Conservation (phyloP, 2,888 invertebrate genomes). For the Eupithecia tripunctaria region DNA sequence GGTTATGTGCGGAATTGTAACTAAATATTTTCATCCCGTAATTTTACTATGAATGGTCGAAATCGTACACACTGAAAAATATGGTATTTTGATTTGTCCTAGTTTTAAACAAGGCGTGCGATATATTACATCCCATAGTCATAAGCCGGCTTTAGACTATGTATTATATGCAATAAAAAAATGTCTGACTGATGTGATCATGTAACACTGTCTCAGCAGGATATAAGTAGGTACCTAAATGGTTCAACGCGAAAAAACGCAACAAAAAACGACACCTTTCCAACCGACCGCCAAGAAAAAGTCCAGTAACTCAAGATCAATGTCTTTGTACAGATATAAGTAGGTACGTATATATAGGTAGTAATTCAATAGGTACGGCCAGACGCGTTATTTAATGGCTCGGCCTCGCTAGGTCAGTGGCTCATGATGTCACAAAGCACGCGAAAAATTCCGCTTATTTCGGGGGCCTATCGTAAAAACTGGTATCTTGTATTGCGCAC, state of each 20-base stretch:
- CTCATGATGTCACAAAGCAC: constrained; percentile 74
- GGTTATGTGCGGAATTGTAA: too few relatives aligned
- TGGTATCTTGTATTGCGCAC: constrained; percentile 42
- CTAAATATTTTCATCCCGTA: too few relatives aligned
- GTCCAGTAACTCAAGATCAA: constrained; percentile 6
- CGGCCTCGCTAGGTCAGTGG: constrained; percentile 81
- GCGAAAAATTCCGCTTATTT: constrained; percentile 67
- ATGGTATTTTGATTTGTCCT: too few relatives aligned
- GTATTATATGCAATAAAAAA: not conserved
- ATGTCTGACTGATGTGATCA: constrained; percentile 18
- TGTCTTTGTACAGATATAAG: constrained; percentile 1
- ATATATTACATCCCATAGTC: too few relatives aligned
- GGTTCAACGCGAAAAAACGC: constrained; percentile 40
- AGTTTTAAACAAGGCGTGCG: too few relatives aligned
- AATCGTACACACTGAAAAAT: too few relatives aligned
- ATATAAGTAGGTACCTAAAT: constrained; percentile 19
- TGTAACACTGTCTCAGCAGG: constrained; percentile 20
- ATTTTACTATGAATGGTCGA: too few relatives aligned
- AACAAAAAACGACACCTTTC: constrained; percentile 34
- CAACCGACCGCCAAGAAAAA: constrained; percentile 7
- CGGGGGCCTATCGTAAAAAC: constrained; percentile 54
- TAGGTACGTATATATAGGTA: constrained; percentile 1
- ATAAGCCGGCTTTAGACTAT: not conserved
- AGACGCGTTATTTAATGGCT: constrained; percentile 62
- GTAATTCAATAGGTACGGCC: constrained; percentile 35